These are phyloP conservation scores for Cardinalis cardinalis DNA, from an alignment of 2,113 vertebrate genomes.

Conservation along the genomic window DNA sequence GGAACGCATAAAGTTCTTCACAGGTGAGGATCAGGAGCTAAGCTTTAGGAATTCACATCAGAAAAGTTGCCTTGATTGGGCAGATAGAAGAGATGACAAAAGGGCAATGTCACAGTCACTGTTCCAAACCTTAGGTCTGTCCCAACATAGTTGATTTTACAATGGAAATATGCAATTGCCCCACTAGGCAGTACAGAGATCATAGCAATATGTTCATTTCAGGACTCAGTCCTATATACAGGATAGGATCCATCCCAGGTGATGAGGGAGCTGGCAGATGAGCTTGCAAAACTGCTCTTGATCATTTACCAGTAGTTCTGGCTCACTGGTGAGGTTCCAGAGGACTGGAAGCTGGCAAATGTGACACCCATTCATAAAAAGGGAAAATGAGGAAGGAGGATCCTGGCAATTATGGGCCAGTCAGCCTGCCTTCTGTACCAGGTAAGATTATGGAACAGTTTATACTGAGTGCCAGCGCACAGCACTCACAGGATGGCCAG, in stretches of 20 bases:
- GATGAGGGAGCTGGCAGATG: background rate
- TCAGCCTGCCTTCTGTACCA: rapidly evolving
- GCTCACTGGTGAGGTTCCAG: background rate
- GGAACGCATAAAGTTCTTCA: background rate
- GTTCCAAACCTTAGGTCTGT: background rate
- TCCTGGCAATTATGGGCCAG: background rate
- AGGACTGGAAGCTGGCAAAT: rapidly evolving
- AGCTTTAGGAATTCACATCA: background rate
- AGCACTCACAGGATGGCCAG: background rate
- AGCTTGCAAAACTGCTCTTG: rapidly evolving
- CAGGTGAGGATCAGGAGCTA: background rate
- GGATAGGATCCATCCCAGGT: background rate
- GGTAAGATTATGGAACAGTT: background rate
- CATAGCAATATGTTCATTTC: background rate
- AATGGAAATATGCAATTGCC: rapidly evolving
- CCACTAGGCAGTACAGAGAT: background rate
- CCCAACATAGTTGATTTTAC: background rate
- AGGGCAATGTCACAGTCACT: background rate
- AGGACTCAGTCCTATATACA: background rate
- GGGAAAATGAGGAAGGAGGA: background rate
- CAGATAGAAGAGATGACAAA: background rate
- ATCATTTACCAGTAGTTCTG: background rate
- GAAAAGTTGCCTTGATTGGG: background rate
- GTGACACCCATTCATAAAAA: too few species aligned
- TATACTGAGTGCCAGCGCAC: too few species aligned